phyloP scores from a whole-genome alignment of 2,797 vertebrate genomes.

The Enteromius trimaculatus region DNA sequence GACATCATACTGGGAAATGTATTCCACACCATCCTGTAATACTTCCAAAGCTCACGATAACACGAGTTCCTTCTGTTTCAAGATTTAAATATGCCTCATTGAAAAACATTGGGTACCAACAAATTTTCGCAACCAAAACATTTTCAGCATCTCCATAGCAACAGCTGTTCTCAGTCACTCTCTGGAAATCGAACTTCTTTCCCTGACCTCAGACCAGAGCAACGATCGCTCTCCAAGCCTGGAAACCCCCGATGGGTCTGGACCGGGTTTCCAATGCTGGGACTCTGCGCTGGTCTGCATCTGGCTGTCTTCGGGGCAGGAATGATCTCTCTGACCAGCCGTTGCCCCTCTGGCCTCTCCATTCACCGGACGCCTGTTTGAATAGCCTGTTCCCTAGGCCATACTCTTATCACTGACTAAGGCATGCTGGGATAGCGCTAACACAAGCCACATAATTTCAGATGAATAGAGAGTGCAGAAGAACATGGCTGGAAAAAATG shows the following conservation, averaged over 20 bases:
- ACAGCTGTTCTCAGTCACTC: not conserved
- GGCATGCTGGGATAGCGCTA: slow-evolving; percentile 33
- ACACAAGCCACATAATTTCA: slow-evolving; percentile 4
- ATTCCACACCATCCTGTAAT: not conserved
- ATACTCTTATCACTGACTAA: slow-evolving; percentile 24
- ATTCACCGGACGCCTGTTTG: not conserved
- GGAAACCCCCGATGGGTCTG: slow-evolving; percentile 13
- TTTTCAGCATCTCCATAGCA: not conserved
- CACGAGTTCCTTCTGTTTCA: not conserved
- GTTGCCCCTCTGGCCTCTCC: slow-evolving; percentile 6
- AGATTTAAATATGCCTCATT: not conserved
- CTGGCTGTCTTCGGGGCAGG: slow-evolving; percentile 17
- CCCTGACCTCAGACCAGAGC: slow-evolving; percentile 17
- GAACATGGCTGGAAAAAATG: not conserved
- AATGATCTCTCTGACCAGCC: slow-evolving; percentile 41
- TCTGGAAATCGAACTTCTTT: slow-evolving; percentile 14
- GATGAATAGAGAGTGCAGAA: slow-evolving; percentile 6
- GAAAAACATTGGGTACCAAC: not conserved
- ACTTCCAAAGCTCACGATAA: not conserved
- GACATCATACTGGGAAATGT: not conserved
- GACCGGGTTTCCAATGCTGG: slow-evolving; percentile 32
- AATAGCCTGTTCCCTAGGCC: slow-evolving; percentile 17
- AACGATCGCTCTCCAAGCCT: not conserved
- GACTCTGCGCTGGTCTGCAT: slow-evolving; percentile 5
- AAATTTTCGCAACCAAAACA: not conserved